A percentile compares a stretch with the other conserved stretches of the same genome.
These are phyloP conservation scores for Lampropteryx suffumata DNA, from an alignment of 2,888 invertebrate species.

Conservation along the genomic window DNA sequence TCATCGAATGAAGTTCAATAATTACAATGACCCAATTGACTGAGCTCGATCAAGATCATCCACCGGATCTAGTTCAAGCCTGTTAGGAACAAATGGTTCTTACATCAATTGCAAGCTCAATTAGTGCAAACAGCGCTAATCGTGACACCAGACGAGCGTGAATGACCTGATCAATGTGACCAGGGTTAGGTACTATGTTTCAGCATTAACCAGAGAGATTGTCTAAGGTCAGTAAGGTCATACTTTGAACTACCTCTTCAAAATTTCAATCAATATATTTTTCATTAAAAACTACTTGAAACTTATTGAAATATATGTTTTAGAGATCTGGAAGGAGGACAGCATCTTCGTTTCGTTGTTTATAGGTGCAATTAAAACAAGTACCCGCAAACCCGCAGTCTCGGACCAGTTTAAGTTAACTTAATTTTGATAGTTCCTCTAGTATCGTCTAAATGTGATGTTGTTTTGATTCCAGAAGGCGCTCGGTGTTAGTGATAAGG, in stretches of 20 bases:
- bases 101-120: slow-evolving; percentile 45
- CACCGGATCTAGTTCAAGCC: slow-evolving; percentile 44
- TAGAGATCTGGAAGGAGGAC: no score
- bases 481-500: slow-evolving; percentile 91
- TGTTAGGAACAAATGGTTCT: slow-evolving; percentile 17
- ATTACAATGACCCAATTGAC: slow-evolving; percentile 51
- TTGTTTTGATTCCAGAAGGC: slow-evolving; percentile 84
- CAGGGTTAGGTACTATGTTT: slow-evolving; percentile 27
- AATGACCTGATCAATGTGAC: slow-evolving; percentile 51
- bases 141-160: slow-evolving; percentile 66
- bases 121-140: slow-evolving; percentile 58
- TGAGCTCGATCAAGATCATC: slow-evolving; percentile 53
- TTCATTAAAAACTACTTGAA: no score
- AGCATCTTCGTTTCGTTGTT: no score
- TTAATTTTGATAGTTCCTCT: no score
- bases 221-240: neutral
- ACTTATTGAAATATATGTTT: no score
- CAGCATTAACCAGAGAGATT: neutral
- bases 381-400: no score
- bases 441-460: slow-evolving; percentile 11
- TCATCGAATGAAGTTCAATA: slow-evolving; percentile 32
- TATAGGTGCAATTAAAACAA: no score
- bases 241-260: no score
- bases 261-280: no score
- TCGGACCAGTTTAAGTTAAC: no score